Evolutionary conservation across 2,888 invertebrate species (phyloP).

Genomic region (Rambutsinella grinnellia): DNA sequence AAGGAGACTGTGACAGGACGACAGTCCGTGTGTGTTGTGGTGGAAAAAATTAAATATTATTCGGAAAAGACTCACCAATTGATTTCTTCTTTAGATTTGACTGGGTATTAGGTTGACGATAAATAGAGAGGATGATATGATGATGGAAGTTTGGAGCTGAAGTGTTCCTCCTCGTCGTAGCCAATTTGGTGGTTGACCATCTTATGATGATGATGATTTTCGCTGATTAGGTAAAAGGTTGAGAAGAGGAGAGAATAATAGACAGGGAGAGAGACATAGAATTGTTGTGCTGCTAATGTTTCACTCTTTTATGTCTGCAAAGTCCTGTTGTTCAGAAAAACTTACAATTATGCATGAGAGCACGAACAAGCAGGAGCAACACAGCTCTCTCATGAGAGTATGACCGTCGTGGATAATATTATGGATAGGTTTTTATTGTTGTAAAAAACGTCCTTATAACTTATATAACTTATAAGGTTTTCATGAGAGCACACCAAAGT

Average conservation of each 20-base stretch:
- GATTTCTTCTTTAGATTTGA: conserved; percentile 43
- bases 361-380: conserved; percentile 39
- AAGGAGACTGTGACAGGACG: conserved; percentile 18
- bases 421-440: not conserved
- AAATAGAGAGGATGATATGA: conserved; percentile 14
- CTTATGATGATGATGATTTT: conserved; percentile 55
- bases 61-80: conserved; percentile 20
- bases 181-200: conserved; percentile 55
- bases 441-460: conserved; percentile 7
- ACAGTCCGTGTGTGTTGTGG: conserved; percentile 25
- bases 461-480: not conserved
- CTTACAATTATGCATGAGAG: conserved; percentile 45
- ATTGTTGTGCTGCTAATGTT: conserved; percentile 24
- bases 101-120: conserved; percentile 8
- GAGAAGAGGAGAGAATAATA: conserved; percentile 34
- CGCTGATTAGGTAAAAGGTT: conserved; percentile 52
- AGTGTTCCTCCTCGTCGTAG: conserved; percentile 23
- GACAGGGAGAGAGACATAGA: conserved; percentile 17
- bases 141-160: conserved; percentile 34
- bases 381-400: not conserved
- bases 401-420: not conserved
- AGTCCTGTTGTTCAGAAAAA: not conserved
- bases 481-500: not conserved
- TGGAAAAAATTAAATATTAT: conserved; percentile 26
- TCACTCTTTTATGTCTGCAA: not conserved